Evolutionary conservation across 2,113 vertebrate species (phyloP).

Genomic region (Egretta garzetta): DNA sequence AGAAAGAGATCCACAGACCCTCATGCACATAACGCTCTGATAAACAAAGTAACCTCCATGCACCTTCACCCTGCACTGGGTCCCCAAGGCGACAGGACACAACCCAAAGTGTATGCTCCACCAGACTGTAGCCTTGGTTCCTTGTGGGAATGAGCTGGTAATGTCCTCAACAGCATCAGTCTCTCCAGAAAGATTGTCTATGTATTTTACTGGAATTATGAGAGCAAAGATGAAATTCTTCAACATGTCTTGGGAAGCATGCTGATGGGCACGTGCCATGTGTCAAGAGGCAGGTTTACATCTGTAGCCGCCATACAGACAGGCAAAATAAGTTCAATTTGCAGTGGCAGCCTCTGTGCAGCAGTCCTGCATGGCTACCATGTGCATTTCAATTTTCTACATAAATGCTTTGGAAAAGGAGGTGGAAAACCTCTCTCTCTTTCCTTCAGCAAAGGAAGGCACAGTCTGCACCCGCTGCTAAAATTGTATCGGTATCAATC

Average conservation of each 20-base stretch:
- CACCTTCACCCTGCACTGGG: background rate
- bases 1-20: background rate
- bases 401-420: slow-evolving; percentile 4
- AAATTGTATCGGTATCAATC: slow-evolving; percentile 65
- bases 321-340: background rate
- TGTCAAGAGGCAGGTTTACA: background rate
- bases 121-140: background rate
- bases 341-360: background rate
- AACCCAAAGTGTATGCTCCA: background rate
- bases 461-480: slow-evolving; percentile 37
- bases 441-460: background rate
- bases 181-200: background rate
- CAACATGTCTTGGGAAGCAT: background rate
- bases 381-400: background rate
- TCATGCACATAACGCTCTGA: background rate
- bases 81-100: background rate
- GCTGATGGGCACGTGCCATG: background rate
- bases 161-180: background rate
- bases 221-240: background rate
- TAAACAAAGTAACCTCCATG: background rate
- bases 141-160: background rate
- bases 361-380: background rate
- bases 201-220: background rate
- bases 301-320: background rate
- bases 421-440: background rate